Base-by-base conservation (phyloP, 2,888 invertebrate species). In the Dynastes grantii region DNA sequence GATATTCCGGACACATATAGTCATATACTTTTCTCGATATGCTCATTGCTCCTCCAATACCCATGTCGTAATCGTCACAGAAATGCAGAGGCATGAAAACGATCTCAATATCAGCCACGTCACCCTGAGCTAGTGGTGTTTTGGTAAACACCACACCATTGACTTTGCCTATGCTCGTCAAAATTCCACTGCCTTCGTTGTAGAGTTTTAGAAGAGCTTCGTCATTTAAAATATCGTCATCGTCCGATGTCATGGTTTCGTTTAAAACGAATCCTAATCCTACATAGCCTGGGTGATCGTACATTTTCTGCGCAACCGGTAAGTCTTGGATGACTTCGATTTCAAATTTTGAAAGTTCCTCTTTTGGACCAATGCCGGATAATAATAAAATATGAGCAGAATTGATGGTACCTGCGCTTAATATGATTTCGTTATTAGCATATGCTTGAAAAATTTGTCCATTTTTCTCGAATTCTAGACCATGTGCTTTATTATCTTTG, bases 301-400 rank as follows among this genome's bases (percentile, higher is more conserved):
- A 94, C 0, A 95, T 90, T 86, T 95, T 95, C 83, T 92, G 91
- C 2, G 96, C 96, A 0, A 96, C 95, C 0, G 92, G 93, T 1
- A 95, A 89, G 85, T 95, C 91, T 81, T 92, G 90, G 64, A 94
- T 84, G 2, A 93, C 90, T 0, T 90, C 86, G 71, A 95, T 93
- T 1, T 90, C 90, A 8, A 92, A 84, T 37, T 92, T 89, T 6
- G 86, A 83, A 3, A 95, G 88, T 84, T 94, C 92, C 0, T 91
- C 88, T 22, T 86, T 88, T 0, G 94, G 94, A 0, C 95, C 95
- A 49, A 96, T 90, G 11, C 97, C 97, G 0, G 96, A 96, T 13
- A 96, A 87, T 94, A 96, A 93, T 64, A 97, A 87, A 8, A 97
- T 87, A 86, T 96, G 96, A 0, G 97, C 95, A 0, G 95, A 94